These are phyloP conservation scores for Cydia strobilella DNA, from an alignment of 1,140 invertebrate species.

Conservation along the genomic window DNA sequence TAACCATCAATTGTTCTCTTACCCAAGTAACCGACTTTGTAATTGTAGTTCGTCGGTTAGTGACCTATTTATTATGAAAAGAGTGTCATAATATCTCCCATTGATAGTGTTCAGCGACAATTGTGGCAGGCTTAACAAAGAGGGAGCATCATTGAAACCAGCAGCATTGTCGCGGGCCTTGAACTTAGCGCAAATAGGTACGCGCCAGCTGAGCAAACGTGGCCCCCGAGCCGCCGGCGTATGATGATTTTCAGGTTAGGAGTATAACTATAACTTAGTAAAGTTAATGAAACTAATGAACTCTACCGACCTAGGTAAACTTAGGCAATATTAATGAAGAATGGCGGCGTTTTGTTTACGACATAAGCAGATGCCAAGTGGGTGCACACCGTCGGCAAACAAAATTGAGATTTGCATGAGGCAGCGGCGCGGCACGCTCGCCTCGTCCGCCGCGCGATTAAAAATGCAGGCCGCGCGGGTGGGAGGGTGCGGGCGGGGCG, in stretches of 20 bases:
- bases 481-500: constrained; percentile 64
- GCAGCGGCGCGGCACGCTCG: constrained; percentile 67
- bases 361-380: constrained; percentile 65
- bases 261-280: constrained; percentile 4
- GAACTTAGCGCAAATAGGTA: constrained; percentile 19
- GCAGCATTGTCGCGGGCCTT: constrained; percentile 28
- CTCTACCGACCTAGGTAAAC: not conserved
- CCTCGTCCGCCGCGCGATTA: constrained; percentile 72
- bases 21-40: not conserved
- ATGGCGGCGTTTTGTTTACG: constrained; percentile 56
- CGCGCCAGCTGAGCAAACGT: constrained; percentile 22
- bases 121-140: constrained; percentile 25
- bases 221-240: not conserved
- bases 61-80: constrained; percentile 13
- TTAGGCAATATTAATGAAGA: constrained; percentile 35
- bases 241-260: constrained; percentile 21
- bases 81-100: constrained; percentile 18
- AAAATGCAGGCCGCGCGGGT: constrained; percentile 72
- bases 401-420: constrained; percentile 77
- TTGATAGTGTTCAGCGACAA: constrained; percentile 21
- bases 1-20: not conserved
- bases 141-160: constrained; percentile 15
- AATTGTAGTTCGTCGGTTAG: constrained; percentile 9
- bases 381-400: constrained; percentile 75
- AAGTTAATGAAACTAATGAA: not conserved